phyloP scores from a whole-genome alignment of 2,888 invertebrate species.

The Euzetes globulus region DNA sequence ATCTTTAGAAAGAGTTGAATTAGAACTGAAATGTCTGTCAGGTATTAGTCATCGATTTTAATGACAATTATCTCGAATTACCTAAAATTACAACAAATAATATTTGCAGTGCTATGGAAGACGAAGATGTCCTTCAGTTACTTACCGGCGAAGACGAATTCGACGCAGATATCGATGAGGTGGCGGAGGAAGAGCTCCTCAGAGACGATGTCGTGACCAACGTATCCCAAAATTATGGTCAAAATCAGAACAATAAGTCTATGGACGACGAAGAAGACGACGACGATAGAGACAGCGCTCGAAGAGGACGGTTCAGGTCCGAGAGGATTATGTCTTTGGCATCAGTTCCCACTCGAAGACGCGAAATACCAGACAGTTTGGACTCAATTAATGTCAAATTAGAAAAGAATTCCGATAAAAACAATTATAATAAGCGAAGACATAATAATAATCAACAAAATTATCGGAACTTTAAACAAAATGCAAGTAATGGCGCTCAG shows the following conservation, averaged over 20 bases:
- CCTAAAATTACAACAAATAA: neutral
- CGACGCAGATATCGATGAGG: slow-evolving; percentile 22
- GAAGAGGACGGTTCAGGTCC: slow-evolving; percentile 9
- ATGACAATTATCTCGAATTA: neutral
- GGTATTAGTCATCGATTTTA: neutral
- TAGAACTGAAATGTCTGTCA: slow-evolving; percentile 12
- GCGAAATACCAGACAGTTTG: slow-evolving; percentile 19
- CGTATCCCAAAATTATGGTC: neutral
- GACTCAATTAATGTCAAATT: slow-evolving; percentile 9
- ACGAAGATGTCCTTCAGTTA: slow-evolving; percentile 33
- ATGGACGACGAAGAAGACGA: slow-evolving; percentile 22
- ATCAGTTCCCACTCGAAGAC: neutral
- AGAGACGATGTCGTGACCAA: slow-evolving; percentile 1
- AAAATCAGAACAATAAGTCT: neutral
- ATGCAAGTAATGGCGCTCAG: neutral
- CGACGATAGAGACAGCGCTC: neutral
- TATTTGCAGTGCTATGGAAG: neutral
- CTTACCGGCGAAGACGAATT: slow-evolving; percentile 28
- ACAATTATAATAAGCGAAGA: slow-evolving; percentile 15
- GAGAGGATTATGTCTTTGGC: slow-evolving; percentile 20
- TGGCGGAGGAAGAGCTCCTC: slow-evolving; percentile 12
- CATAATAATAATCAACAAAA: slow-evolving; percentile 1
- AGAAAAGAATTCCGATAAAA: neutral
- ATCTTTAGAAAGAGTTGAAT: too few relatives aligned
- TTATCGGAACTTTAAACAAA: neutral